Base-by-base conservation (phyloP, 2,113 vertebrate species). In the Vulpes lagopus region DNA sequence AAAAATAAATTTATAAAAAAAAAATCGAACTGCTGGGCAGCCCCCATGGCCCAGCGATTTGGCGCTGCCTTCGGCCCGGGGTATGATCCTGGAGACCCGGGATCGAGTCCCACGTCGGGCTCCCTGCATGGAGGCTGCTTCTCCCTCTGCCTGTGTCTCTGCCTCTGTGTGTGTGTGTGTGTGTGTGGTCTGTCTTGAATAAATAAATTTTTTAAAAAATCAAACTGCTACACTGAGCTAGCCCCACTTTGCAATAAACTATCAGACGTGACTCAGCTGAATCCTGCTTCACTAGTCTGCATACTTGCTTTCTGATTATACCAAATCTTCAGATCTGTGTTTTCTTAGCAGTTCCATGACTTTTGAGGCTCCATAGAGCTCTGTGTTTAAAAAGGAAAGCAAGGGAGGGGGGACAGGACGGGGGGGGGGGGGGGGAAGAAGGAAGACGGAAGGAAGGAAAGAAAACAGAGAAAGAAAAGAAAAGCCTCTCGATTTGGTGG, bases 391-490 rank as follows among this genome's bases (percentile, higher is more conserved):
- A 64, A 88, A 38, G 20, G 8, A 74, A 83, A 15, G 59, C 19
- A 59, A 55, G 1, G 19, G 1, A 16, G 12, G 49, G 49, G 67
- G 11, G 11, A 5, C 10, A 17, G 15, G 5, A 0, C 15, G 17
- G 25, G 23, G 3, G 0, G 0, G 8, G 8, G 38, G 38, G 1
- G 0, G 27, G 9, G 11, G 2, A 9, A 11, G 3, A 10, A 5
- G 3, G 14, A 32, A 11, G 23, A 16, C 15, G 12, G 27, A 16
- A n/a, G 4, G 19, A 3, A n/a, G 2, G 25, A 7, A 16, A 3
- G 2, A 69, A 7, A 3, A 7, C n/a, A 35, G n/a, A 0, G 5
- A 11, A 15, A 2, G 20, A 38, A 35, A 14, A 93, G 23, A 25
- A 59, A 57, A 27, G n/a, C 80, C 20, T 53, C 53, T 65, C 79